Evolutionary conservation across 2,888 invertebrate species (phyloP).

Genomic region (Pomacea canaliculata): DNA sequence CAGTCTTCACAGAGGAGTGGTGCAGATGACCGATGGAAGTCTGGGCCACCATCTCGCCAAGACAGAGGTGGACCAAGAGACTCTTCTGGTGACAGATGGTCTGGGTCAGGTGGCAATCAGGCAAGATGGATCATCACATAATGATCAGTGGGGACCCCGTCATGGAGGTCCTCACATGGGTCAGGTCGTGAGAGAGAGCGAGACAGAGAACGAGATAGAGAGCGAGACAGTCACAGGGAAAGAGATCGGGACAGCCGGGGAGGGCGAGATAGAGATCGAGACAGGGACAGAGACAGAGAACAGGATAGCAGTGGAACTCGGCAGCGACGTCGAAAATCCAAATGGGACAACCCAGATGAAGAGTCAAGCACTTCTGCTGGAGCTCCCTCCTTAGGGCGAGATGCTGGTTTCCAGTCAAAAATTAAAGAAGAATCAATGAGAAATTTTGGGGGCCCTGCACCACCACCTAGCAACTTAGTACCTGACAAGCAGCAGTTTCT

Average conservation of each 20-base stretch:
- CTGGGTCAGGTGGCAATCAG: neutral
- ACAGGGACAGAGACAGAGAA: slow-evolving; percentile 22
- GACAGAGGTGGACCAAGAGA: slow-evolving; percentile 7
- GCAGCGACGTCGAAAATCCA: slow-evolving; percentile 32
- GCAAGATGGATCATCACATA: slow-evolving; percentile 9
- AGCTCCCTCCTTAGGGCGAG: neutral
- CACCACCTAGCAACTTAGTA: neutral
- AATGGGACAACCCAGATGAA: slow-evolving; percentile 35
- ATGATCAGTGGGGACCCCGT: slow-evolving; percentile 14
- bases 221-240: neutral
- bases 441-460: neutral
- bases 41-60: neutral
- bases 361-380: neutral
- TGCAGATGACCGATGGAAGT: slow-evolving; percentile 9
- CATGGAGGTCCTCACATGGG: slow-evolving; percentile 4
- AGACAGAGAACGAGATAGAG: slow-evolving; percentile 9
- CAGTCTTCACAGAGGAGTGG: slow-evolving; percentile 3
- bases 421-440: slow-evolving; percentile 5
- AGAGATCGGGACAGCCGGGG: neutral
- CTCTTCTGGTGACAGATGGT: slow-evolving; percentile 10
- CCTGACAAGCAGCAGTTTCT: slow-evolving; percentile 11
- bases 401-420: slow-evolving; percentile 2
- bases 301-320: slow-evolving; percentile 20
- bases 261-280: slow-evolving; percentile 14
- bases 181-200: neutral